Evolutionary conservation across 2,888 invertebrate genomes (phyloP), one percentile per base, ranked within the genome.

Genomic region (Andrena praecox): DNA sequence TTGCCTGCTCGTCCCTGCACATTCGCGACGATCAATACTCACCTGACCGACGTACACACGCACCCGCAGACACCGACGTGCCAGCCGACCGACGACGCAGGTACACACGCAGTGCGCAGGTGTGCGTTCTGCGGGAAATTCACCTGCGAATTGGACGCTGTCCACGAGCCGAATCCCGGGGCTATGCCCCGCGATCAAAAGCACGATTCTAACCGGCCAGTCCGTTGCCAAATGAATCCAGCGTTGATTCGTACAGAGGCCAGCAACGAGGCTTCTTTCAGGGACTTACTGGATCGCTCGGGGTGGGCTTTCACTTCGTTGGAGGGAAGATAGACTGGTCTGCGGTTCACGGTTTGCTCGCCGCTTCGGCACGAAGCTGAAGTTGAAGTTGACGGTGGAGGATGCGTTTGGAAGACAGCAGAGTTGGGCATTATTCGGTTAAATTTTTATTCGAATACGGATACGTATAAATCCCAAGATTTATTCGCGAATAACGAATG

Each of bases 11-110:
- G 83, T 87, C 90, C 90, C 91, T 90, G 89, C 87, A 90, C 90
- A 85, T 84, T 80, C 85, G 87, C 89, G 86, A 84, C 92, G 92
- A 92, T 92, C 92, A 92, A 92, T 92, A 92, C 92, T 92, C 92
- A 92, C 92, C 92, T 92, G 92, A 81, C 89, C 85, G 85, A 68
- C 75, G 80, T 33, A 59, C 50, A 66, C 77, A 74, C 68, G 73
- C 73, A 74, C 64, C 29, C 20, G 16, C 42, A 54, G 54, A 63
- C 64, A 12, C 48, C 42, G 42, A 42, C 42, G 42, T 10, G 48
- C 42, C 29, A 48, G 12, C 50, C 68, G 12, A 16, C 42, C 27
- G 42, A 42, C 42, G 48, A 62, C 56, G 56, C 82, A 82, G 77
- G 73, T 82, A 70, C 50, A 78, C 71, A 85, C 77, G 64, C 71